phyloP scores from a whole-genome alignment of 1,140 invertebrate species.

The Myzus persicae region DNA sequence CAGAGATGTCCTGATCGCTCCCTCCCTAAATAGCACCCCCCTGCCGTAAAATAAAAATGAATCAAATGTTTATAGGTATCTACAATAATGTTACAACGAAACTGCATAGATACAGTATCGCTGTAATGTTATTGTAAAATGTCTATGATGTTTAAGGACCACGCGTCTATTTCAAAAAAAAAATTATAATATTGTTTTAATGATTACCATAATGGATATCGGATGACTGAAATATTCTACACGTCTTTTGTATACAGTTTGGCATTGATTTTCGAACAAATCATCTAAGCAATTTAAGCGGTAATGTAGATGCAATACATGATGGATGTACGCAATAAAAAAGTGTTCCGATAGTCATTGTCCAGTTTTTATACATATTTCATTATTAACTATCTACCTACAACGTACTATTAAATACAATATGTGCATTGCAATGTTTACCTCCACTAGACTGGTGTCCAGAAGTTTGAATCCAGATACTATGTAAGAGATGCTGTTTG shows the following conservation, averaged over 20 bases:
- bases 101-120: neutral
- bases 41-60: neutral
- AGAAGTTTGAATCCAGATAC: slow-evolving; percentile 48
- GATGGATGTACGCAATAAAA: neutral
- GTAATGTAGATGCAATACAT: neutral
- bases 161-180: neutral
- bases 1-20: no score
- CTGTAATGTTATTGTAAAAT: neutral
- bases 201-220: neutral
- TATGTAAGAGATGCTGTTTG: slow-evolving; percentile 39
- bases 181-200: neutral
- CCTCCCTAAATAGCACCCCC: no score
- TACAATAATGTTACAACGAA: neutral
- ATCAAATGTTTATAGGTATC: no score
- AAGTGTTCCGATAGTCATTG: neutral
- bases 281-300: neutral
- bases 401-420: neutral
- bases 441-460: slow-evolving; percentile 40
- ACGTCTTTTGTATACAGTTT: neutral
- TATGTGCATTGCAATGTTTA: neutral
- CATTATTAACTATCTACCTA: neutral
- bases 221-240: neutral
- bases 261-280: neutral
- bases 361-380: neutral
- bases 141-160: neutral